phyloP scores from a whole-genome alignment of 2,113 vertebrate species.

The Calyptommatus sinebrachiatus region DNA sequence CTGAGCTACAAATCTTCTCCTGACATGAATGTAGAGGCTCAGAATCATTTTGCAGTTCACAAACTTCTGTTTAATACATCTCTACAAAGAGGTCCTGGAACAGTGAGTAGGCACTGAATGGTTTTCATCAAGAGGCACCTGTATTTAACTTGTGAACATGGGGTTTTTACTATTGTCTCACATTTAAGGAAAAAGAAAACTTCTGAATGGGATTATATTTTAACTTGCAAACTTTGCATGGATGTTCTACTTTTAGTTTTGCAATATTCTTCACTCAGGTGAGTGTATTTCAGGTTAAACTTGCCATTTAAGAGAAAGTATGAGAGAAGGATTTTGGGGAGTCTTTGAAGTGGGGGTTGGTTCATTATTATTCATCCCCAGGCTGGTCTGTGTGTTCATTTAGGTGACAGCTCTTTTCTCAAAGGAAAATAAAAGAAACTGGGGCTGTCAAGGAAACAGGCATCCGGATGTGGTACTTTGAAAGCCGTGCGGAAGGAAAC shows the following conservation, averaged over 20 bases:
- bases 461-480: conserved; percentile 36
- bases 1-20: too few relatives aligned
- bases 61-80: too few relatives aligned
- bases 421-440: conserved; percentile 53
- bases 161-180: rapidly evolving
- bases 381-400: conserved; percentile 42
- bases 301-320: conserved; percentile 15
- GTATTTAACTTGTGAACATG: neutral
- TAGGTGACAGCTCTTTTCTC: conserved; percentile 53
- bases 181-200: neutral
- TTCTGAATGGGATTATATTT: neutral
- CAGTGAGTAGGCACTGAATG: neutral
- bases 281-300: conserved; percentile 6
- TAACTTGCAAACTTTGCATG: neutral
- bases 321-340: conserved; percentile 46
- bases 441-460: conserved; percentile 53
- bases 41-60: too few relatives aligned
- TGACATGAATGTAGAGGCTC: too few relatives aligned
- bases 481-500: conserved; percentile 52
- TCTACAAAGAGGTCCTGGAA: too few relatives aligned
- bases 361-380: conserved; percentile 49
- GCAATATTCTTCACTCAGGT: neutral
- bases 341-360: conserved; percentile 41
- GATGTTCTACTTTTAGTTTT: neutral
- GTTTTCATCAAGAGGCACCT: neutral